Evolutionary conservation across 2,113 vertebrate species (phyloP).

Genomic region (Carlito syrichta): DNA sequence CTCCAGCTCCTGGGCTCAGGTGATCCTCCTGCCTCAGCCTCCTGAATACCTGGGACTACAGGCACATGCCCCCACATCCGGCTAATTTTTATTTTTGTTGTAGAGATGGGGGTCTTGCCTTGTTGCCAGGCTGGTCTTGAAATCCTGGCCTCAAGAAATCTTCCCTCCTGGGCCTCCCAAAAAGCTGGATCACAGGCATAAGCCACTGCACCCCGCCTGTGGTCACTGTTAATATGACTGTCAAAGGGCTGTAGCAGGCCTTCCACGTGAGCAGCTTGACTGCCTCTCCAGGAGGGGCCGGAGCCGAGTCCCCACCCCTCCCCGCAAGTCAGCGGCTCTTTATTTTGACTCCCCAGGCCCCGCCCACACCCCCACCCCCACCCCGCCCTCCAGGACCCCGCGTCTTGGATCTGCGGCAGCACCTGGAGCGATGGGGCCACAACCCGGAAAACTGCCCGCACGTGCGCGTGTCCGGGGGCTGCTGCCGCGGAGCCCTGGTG

Average conservation of each 20-base stretch:
- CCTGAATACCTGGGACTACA: no score
- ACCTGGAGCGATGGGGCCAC: slow-evolving; percentile 90
- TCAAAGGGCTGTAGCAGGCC: not conserved
- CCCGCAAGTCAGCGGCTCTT: not conserved
- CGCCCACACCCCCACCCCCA: not conserved
- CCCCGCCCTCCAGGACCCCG: slow-evolving; percentile 3
- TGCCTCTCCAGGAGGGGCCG: accelerated
- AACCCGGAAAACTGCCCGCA: slow-evolving; percentile 84
- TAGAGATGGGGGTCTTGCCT: no score
- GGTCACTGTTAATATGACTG: accelerated
- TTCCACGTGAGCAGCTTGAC: not conserved
- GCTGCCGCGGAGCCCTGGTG: slow-evolving; percentile 89
- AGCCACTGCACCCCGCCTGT: no score
- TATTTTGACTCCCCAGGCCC: slow-evolving; percentile 47
- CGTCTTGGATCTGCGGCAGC: slow-evolving; percentile 87
- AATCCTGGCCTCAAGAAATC: no score
- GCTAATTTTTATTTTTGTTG: no score
- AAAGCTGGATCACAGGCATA: no score
- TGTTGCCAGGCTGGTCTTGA: no score
- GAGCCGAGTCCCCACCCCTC: not conserved
- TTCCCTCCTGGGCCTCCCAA: no score
- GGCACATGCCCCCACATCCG: no score
- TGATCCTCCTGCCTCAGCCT: no score
- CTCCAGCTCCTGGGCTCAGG: no score
- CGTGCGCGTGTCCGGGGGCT: slow-evolving; percentile 81